Evolutionary conservation across 1,140 invertebrate genomes (phyloP).

Genomic region (Hyposmocoma kahamanoa): DNA sequence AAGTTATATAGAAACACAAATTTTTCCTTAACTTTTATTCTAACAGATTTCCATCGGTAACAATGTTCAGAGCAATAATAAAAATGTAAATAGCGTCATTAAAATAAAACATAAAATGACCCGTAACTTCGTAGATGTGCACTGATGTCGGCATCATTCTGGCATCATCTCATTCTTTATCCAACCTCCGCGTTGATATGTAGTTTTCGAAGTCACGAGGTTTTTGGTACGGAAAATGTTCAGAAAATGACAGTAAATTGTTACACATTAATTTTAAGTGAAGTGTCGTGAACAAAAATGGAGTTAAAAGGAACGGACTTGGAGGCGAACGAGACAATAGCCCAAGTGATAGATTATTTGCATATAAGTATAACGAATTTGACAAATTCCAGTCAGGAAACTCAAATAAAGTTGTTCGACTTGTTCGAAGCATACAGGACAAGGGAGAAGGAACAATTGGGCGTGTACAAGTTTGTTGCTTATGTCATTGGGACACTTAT

Average conservation of each 20-base stretch:
- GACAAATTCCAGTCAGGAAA: constrained; percentile 30
- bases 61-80: too few relatives aligned
- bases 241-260: neutral
- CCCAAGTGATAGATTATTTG: constrained; percentile 12
- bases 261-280: neutral
- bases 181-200: constrained; percentile 33
- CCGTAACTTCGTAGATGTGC: too few relatives aligned
- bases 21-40: too few relatives aligned
- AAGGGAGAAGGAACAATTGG: constrained; percentile 40
- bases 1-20: too few relatives aligned
- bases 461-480: constrained; percentile 36
- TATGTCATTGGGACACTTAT: constrained; percentile 67
- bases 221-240: neutral
- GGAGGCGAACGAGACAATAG: constrained; percentile 12
- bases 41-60: too few relatives aligned
- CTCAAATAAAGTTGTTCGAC: constrained; percentile 23
- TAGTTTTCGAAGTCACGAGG: constrained; percentile 8
- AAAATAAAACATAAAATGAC: too few relatives aligned
- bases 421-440: constrained; percentile 38
- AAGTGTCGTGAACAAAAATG: too few relatives aligned
- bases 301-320: too few relatives aligned
- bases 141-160: too few relatives aligned
- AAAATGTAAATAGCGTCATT: constrained; percentile 48
- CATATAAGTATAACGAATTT: constrained; percentile 15
- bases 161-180: constrained; percentile 34